Conservation (phyloP, 2,888 invertebrate species). For the Lasius fuliginosus region DNA sequence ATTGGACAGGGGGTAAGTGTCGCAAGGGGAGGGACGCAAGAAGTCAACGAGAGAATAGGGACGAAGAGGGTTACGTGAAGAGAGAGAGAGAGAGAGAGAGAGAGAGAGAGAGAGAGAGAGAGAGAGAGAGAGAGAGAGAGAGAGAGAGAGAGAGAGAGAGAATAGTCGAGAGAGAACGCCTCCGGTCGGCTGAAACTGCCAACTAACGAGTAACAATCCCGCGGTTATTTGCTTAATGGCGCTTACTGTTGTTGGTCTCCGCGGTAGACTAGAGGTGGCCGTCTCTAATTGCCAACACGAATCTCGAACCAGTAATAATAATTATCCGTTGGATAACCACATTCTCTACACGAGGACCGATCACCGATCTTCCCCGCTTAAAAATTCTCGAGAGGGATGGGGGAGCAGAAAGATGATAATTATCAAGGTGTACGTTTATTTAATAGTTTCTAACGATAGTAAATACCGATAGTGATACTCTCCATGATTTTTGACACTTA, state of each 20-base stretch:
- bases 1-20: background rate
- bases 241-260: slow-evolving; percentile 77
- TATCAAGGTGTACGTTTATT: background rate
- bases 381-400: slow-evolving; percentile 4
- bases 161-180: slow-evolving; percentile 26
- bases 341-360: slow-evolving; percentile 20
- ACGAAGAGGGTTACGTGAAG: slow-evolving; percentile 24
- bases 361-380: slow-evolving; percentile 3
- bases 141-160: slow-evolving; percentile 9
- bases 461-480: background rate
- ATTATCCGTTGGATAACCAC: slow-evolving; percentile 71
- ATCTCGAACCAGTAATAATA: slow-evolving; percentile 79
- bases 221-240: slow-evolving; percentile 78
- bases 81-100: background rate
- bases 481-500: background rate
- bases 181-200: slow-evolving; percentile 60
- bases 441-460: background rate
- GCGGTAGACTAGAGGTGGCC: slow-evolving; percentile 74
- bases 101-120: no score
- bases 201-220: slow-evolving; percentile 67
- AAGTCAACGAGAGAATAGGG: slow-evolving; percentile 33
- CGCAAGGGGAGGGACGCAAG: background rate
- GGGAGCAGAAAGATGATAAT: background rate
- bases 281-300: slow-evolving; percentile 82
- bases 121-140: background rate